Conservation (phyloP, 2,113 vertebrate genomes). For the Engraulis encrasicolus region DNA sequence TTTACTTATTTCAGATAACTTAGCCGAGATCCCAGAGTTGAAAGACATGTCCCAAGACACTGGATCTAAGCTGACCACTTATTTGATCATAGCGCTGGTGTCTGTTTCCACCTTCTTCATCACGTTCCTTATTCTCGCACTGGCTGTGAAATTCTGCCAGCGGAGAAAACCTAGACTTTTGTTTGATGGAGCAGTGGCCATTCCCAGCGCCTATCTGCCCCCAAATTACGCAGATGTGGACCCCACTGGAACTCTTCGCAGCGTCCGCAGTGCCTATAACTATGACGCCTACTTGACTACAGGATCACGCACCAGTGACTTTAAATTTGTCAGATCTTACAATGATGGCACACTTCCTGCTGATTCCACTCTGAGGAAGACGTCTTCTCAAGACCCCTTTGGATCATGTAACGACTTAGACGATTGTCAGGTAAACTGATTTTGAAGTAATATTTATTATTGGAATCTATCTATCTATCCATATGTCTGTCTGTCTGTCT, state of each 20-base stretch:
- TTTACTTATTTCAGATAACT: slow-evolving; percentile 70
- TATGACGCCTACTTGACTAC: slow-evolving; percentile 43
- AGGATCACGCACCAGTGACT: slow-evolving; percentile 41
- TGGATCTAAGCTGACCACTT: slow-evolving; percentile 56
- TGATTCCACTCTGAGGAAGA: slow-evolving; percentile 3
- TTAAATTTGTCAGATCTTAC: slow-evolving; percentile 39
- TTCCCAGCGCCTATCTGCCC: slow-evolving; percentile 34
- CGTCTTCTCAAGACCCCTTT: background rate
- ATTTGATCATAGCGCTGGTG: slow-evolving; percentile 62
- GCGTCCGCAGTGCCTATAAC: slow-evolving; percentile 31
- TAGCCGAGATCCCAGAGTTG: slow-evolving; percentile 56
- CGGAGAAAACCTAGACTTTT: slow-evolving; percentile 36
- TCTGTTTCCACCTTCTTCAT: slow-evolving; percentile 68
- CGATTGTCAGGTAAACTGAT: background rate
- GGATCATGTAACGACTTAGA: background rate
- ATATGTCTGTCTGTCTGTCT: no score
- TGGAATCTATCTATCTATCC: no score
- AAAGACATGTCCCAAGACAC: slow-evolving; percentile 37
- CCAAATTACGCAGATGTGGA: slow-evolving; percentile 28
- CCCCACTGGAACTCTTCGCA: slow-evolving; percentile 11
- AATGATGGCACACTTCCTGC: slow-evolving; percentile 40
- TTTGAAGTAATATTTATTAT: no score
- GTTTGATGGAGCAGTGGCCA: slow-evolving; percentile 34
- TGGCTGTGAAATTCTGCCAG: slow-evolving; percentile 60
- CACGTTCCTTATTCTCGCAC: slow-evolving; percentile 58